A percentile compares a stretch with the other conserved stretches of the same genome.
These are phyloP conservation scores for Pemphredon lugubris DNA, from an alignment of 2,888 invertebrate genomes.

Conservation along the genomic window DNA sequence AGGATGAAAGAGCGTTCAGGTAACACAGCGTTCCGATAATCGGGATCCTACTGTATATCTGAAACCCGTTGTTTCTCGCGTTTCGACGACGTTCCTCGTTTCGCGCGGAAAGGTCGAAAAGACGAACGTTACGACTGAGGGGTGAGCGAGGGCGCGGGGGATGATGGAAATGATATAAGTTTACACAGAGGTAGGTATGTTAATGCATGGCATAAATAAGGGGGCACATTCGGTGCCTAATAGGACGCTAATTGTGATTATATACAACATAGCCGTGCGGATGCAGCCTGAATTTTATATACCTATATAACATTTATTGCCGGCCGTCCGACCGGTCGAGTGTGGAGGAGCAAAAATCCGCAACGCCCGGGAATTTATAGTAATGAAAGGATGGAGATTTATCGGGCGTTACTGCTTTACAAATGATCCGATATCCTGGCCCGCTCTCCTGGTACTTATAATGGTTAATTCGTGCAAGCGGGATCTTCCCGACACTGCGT, in stretches of 20 bases:
- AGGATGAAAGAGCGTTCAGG: too few species aligned
- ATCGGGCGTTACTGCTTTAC: slow-evolving; percentile 65
- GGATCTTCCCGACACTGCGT: slow-evolving; percentile 48
- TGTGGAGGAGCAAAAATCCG: slow-evolving; percentile 59
- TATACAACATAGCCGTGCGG: slow-evolving; percentile 64
- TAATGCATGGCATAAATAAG: slow-evolving; percentile 65
- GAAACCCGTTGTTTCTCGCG: not conserved
- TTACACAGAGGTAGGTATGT: slow-evolving; percentile 63
- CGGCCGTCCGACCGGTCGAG: slow-evolving; percentile 55
- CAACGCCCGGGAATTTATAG: slow-evolving; percentile 67
- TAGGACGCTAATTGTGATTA: slow-evolving; percentile 72
- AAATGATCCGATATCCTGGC: slow-evolving; percentile 66
- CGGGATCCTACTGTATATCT: too few species aligned
- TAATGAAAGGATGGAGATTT: slow-evolving; percentile 70
- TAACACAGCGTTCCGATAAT: too few species aligned
- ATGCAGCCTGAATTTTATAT: slow-evolving; percentile 66
- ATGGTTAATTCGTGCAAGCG: slow-evolving; percentile 66
- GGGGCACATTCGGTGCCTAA: slow-evolving; percentile 60
- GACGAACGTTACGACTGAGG: slow-evolving; percentile 3
- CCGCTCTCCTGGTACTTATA: slow-evolving; percentile 54
- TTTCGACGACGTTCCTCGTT: slow-evolving; percentile 7
- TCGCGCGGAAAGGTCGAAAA: slow-evolving; percentile 13
- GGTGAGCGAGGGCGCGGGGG: slow-evolving; percentile 20
- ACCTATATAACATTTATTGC: slow-evolving; percentile 69
- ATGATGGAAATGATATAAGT: slow-evolving; percentile 65